A percentile compares a stretch with the other conserved stretches of the same genome.
Conservation (phyloP, 2,888 invertebrate species). For the Trissolcus japonicus region DNA sequence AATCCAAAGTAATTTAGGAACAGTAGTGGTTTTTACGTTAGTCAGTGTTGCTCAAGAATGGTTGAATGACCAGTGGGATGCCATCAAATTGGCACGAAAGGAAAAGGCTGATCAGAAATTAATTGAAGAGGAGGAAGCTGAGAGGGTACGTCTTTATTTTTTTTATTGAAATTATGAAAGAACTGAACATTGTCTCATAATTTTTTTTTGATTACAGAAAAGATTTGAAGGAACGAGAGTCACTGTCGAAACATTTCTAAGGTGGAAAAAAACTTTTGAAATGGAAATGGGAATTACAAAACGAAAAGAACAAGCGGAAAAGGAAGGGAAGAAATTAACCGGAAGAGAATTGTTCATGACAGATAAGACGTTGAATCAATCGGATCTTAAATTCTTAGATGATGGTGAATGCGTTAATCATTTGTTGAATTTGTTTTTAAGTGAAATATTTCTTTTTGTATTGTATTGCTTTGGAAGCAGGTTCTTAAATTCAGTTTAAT, state of each 20-base stretch:
- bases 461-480: background rate
- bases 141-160: slow-evolving; percentile 79
- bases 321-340: slow-evolving; percentile 89
- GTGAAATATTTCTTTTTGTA: background rate
- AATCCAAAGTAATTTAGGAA: slow-evolving; percentile 92
- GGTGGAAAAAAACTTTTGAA: slow-evolving; percentile 96
- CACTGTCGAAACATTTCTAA: slow-evolving; percentile 95
- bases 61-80: slow-evolving; percentile 91
- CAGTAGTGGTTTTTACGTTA: slow-evolving; percentile 97
- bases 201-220: slow-evolving; percentile 80
- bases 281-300: slow-evolving; percentile 88
- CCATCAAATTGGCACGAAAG: slow-evolving; percentile 83
- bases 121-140: slow-evolving; percentile 90
- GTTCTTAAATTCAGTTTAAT: background rate
- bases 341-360: slow-evolving; percentile 95
- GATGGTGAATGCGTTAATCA: slow-evolving; percentile 80
- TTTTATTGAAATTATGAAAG: background rate
- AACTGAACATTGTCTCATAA: background rate
- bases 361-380: slow-evolving; percentile 95
- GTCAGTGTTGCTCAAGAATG: slow-evolving; percentile 96
- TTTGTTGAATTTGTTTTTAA: background rate
- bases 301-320: slow-evolving; percentile 83
- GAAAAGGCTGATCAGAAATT: slow-evolving; percentile 83
- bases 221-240: slow-evolving; percentile 97
- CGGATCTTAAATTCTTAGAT: slow-evolving; percentile 96